These are phyloP conservation scores for Psephotus haematonotus DNA, from an alignment of 2,113 vertebrate genomes.

Conservation along the genomic window DNA sequence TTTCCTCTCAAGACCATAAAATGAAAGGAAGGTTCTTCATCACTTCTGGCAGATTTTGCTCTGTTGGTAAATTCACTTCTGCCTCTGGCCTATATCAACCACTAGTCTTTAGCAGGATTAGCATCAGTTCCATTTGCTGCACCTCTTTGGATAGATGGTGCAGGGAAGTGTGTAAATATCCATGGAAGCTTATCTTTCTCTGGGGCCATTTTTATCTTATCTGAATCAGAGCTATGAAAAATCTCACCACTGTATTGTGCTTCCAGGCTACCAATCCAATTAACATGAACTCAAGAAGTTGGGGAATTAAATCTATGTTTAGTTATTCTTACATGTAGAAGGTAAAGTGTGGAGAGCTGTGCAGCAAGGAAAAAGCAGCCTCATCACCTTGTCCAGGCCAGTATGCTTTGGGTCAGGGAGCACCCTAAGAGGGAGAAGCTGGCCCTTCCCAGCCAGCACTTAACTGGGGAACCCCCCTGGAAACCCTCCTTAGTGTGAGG, in stretches of 20 bases:
- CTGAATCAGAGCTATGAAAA: not conserved
- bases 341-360: not conserved
- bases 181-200: not conserved
- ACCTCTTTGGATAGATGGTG: not conserved
- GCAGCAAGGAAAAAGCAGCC: not conserved
- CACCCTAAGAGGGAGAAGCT: not conserved
- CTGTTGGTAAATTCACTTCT: not conserved
- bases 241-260: not conserved
- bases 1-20: not conserved
- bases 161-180: not conserved
- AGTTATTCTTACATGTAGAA: not conserved
- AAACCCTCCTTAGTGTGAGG: not conserved
- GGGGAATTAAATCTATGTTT: not conserved
- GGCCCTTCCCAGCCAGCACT: not conserved
- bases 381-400: not conserved
- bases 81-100: not conserved
- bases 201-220: not conserved
- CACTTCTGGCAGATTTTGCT: not conserved
- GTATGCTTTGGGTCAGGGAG: not conserved
- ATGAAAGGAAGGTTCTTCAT: not conserved
- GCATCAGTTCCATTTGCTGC: not conserved
- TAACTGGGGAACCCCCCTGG: not conserved
- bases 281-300: not conserved
- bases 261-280: not conserved
- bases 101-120: not conserved